A percentile compares a stretch with the other conserved stretches of the same genome.
Evolutionary conservation across 2,113 vertebrate species (phyloP).

Genomic region (Athene cunicularia): DNA sequence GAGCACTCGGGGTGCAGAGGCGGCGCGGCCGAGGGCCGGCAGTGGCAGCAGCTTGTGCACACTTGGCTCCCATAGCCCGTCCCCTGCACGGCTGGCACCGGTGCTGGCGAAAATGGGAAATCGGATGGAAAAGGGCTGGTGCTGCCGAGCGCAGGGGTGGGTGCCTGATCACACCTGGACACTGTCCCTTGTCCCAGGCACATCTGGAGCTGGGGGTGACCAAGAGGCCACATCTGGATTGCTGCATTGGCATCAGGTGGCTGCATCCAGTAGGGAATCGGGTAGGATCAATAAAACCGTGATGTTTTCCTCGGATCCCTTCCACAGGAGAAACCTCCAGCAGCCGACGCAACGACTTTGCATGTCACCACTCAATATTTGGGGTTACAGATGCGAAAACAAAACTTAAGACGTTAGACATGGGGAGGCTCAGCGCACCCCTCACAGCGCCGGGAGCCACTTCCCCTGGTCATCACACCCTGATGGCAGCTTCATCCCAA

Average conservation of each 20-base stretch:
- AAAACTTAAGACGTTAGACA: not conserved
- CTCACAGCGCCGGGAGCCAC: accelerated
- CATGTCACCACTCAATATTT: not conserved
- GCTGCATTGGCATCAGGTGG: not conserved
- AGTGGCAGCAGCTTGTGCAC: not conserved
- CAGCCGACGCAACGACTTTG: not conserved
- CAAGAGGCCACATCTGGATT: not conserved
- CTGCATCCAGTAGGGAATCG: not conserved
- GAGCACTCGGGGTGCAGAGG: not conserved
- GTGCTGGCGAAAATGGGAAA: accelerated
- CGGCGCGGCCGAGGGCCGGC: accelerated
- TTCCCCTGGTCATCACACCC: not conserved
- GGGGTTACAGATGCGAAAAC: not conserved
- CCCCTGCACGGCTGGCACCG: accelerated
- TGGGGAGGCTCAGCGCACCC: not conserved
- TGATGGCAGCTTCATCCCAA: not conserved
- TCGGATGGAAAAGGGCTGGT: not conserved
- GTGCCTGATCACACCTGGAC: not conserved
- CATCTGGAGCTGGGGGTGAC: not conserved
- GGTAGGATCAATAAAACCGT: not conserved
- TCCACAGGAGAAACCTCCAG: not conserved
- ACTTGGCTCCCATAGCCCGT: too few species aligned
- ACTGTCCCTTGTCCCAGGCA: not conserved
- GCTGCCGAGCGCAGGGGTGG: accelerated
- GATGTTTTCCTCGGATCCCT: not conserved